Evolutionary conservation across 2,113 vertebrate species (phyloP).

Genomic region (Sminthopsis crassicaudata): DNA sequence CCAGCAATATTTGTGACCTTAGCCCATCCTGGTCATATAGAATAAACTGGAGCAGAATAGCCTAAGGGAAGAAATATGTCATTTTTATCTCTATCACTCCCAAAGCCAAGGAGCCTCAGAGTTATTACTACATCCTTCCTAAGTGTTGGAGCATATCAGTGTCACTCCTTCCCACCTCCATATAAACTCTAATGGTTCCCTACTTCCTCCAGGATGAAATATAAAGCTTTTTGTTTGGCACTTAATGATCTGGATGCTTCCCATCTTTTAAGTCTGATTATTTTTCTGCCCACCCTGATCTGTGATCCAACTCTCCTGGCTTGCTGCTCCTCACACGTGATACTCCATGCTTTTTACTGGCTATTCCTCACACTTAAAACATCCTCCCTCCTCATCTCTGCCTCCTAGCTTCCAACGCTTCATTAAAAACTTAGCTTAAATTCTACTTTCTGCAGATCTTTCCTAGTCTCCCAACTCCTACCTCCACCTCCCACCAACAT

Average conservation of each 20-base stretch:
- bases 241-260: not conserved
- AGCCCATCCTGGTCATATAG: too few relatives aligned
- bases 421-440: not conserved
- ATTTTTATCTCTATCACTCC: too few relatives aligned
- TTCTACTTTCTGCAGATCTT: not conserved
- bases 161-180: too few relatives aligned
- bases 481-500: not conserved
- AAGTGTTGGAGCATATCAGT: too few relatives aligned
- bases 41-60: too few relatives aligned
- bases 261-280: not conserved
- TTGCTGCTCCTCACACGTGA: not conserved
- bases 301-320: not conserved
- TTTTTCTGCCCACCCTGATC: not conserved
- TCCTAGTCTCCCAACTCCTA: not conserved
- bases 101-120: too few relatives aligned
- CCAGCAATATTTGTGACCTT: too few relatives aligned
- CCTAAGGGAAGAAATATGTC: too few relatives aligned
- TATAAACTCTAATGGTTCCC: not conserved
- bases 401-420: not conserved
- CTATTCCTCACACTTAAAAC: not conserved
- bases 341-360: not conserved
- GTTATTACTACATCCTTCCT: too few relatives aligned
- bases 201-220: not conserved
- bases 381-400: not conserved
- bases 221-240: not conserved